Conservation (phyloP, 1,140 invertebrate genomes). For the Plutomurus gul region DNA sequence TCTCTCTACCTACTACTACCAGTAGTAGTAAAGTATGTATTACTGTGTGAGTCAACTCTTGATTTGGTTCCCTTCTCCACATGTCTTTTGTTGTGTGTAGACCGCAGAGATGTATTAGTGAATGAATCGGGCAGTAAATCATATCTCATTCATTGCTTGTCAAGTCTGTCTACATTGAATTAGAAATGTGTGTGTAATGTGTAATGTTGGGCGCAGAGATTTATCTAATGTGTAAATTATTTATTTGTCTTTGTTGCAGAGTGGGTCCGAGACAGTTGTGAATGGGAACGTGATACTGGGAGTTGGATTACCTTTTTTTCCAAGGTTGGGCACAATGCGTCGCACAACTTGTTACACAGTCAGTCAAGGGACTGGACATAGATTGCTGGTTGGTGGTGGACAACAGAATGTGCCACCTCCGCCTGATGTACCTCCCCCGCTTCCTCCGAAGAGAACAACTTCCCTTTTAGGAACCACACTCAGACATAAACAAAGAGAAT, state of each 20-base stretch:
- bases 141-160: no score
- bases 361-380: background rate
- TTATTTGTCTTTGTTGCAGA: background rate
- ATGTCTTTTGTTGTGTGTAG: no score
- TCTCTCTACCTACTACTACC: no score
- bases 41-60: no score
- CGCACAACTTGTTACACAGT: constrained; percentile 28
- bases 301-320: background rate
- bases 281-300: background rate
- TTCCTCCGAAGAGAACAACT: constrained; percentile 41
- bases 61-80: no score
- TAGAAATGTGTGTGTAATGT: no score
- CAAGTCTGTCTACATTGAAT: no score
- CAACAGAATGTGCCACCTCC: constrained; percentile 26
- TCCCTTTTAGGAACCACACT: constrained; percentile 20
- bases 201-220: no score
- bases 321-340: constrained; percentile 19
- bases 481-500: constrained; percentile 29
- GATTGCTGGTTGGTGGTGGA: background rate
- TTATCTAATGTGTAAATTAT: background rate
- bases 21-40: no score
- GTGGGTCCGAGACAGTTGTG: background rate
- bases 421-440: constrained; percentile 34
- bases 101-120: no score
- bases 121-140: no score